A percentile compares a stretch with the other conserved stretches of the same genome.
Evolutionary conservation across 2,113 vertebrate genomes (phyloP).

Genomic region (Elachura formosa): DNA sequence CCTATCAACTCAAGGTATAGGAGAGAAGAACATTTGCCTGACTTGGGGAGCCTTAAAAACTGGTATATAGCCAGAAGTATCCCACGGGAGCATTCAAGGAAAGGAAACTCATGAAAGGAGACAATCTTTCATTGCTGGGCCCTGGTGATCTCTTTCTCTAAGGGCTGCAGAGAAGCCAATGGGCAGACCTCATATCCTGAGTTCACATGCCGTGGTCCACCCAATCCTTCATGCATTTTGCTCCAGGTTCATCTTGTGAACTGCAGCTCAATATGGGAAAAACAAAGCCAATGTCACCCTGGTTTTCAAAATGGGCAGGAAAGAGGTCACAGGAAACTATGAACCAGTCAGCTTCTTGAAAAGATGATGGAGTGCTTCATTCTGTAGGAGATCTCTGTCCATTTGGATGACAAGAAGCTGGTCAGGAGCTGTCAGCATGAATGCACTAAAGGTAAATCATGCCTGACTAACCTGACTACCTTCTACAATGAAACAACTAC

Average conservation of each 20-base stretch:
- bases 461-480: background rate
- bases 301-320: background rate
- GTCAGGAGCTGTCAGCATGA: background rate
- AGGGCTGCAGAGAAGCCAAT: background rate
- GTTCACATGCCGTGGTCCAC: background rate
- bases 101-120: background rate
- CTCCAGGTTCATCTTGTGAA: background rate
- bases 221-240: background rate
- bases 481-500: background rate
- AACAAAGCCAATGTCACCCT: background rate
- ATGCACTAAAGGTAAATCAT: no score
- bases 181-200: background rate
- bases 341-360: background rate
- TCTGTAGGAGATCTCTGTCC: background rate
- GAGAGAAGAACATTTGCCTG: background rate
- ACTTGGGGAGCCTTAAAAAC: background rate
- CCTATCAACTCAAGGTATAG: background rate
- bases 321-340: background rate
- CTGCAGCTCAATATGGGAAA: background rate
- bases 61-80: background rate
- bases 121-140: background rate
- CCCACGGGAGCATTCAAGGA: background rate
- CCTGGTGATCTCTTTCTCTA: background rate
- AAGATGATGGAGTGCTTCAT: accelerated
- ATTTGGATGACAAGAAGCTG: background rate